phyloP scores from a whole-genome alignment of 2,113 vertebrate species.

The Laterallus jamaicensis region DNA sequence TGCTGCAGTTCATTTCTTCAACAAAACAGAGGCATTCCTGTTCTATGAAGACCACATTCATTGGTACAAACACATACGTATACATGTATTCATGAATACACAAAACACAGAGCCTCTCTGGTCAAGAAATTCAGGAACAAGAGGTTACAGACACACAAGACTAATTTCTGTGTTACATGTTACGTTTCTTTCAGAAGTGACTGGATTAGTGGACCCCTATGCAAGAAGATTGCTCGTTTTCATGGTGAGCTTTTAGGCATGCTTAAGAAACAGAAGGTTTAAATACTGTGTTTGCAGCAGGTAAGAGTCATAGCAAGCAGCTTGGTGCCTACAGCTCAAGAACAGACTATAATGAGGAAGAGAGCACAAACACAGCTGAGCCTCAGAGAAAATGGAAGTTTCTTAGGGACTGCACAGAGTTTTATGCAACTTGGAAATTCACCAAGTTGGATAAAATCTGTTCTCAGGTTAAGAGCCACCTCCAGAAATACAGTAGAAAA shows the following conservation, averaged over 20 bases:
- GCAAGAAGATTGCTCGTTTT: background rate
- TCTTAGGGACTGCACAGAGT: background rate
- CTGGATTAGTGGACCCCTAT: background rate
- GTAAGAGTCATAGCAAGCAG: background rate
- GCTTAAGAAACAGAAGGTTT: background rate
- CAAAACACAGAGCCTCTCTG: background rate
- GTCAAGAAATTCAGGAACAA: background rate
- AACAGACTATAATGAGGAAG: background rate
- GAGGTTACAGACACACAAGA: background rate
- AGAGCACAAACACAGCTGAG: background rate
- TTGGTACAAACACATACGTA: background rate
- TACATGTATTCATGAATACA: rapidly evolving
- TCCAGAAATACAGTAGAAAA: background rate
- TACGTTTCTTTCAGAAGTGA: background rate
- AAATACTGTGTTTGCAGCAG: background rate
- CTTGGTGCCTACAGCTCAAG: background rate
- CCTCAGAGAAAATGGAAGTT: background rate
- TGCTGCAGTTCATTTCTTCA: background rate
- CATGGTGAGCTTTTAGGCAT: background rate
- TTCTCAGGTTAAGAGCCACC: background rate
- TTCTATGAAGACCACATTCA: background rate
- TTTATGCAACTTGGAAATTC: constrained; percentile 1
- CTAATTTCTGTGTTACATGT: background rate
- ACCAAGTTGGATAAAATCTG: background rate
- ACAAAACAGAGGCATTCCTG: background rate